A percentile compares a stretch with the other conserved stretches of the same genome.
These are phyloP conservation scores for Bergia sp. DNA, from an alignment of 92 coral and sea anemone species.

Conservation along the genomic window DNA sequence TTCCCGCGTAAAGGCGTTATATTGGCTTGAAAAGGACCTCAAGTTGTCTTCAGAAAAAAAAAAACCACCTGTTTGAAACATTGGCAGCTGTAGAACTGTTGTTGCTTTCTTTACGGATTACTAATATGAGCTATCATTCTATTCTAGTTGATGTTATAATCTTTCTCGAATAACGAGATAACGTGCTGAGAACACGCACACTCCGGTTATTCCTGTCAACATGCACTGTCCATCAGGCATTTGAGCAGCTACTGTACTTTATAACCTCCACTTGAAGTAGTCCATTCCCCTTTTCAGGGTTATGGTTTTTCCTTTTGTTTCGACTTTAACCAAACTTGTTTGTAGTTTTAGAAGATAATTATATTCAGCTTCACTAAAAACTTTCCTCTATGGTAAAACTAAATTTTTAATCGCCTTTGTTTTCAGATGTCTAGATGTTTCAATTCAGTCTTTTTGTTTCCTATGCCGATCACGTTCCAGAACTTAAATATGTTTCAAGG, in stretches of 20 bases:
- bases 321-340: neutral
- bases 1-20: neutral
- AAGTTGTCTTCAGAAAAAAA: neutral
- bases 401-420: neutral
- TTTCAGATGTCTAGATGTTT: neutral
- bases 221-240: neutral
- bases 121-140: neutral
- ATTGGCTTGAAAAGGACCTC: neutral
- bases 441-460: neutral
- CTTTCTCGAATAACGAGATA: neutral
- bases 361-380: neutral
- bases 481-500: neutral
- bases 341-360: neutral
- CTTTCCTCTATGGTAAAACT: neutral
- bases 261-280: neutral
- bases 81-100: slow-evolving; percentile 6
- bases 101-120: neutral
- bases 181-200: neutral
- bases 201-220: neutral
- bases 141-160: too few species aligned
- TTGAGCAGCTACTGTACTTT: neutral
- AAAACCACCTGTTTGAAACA: slow-evolving; percentile 2
- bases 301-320: neutral
- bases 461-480: too few species aligned
- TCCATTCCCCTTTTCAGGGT: too few species aligned